Conservation (phyloP, 2,113 vertebrate species). For the Prionailurus viverrinus region DNA sequence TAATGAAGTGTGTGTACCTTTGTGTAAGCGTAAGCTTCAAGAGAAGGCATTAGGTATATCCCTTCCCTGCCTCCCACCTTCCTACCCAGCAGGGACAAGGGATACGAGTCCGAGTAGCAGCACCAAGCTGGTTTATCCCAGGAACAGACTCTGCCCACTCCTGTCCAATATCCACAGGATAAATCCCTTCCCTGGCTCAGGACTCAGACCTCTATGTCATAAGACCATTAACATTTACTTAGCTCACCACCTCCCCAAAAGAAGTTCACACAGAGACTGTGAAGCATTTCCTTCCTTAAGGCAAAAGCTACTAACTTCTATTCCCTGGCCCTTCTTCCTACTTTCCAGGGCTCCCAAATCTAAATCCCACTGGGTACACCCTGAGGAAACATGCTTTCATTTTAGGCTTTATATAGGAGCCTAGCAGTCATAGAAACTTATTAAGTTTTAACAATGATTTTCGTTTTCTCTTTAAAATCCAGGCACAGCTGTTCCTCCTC, state of each 20-base stretch:
- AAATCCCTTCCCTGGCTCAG: neutral
- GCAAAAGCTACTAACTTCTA: neutral
- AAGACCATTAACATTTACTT: neutral
- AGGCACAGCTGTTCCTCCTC: slow-evolving; percentile 9
- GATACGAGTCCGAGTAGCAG: neutral
- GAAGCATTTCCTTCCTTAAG: slow-evolving; percentile 6
- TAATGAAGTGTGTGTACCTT: neutral
- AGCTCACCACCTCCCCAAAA: neutral
- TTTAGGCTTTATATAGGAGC: neutral
- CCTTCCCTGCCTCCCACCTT: neutral
- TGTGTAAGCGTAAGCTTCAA: neutral
- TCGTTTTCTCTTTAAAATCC: slow-evolving; percentile 38
- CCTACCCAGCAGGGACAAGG: neutral
- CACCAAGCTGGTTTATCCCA: neutral
- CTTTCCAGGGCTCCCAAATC: neutral
- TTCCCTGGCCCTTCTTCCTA: neutral
- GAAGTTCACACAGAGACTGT: neutral
- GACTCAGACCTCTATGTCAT: neutral
- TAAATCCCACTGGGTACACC: neutral
- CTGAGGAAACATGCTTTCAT: slow-evolving; percentile 39
- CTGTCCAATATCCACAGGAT: neutral
- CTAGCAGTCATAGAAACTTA: neutral
- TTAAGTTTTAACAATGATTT: neutral
- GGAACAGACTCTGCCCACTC: neutral
- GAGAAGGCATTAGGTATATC: neutral